phyloP scores from a whole-genome alignment of 2,797 vertebrate species.

The Rhynchotus rufescens region DNA sequence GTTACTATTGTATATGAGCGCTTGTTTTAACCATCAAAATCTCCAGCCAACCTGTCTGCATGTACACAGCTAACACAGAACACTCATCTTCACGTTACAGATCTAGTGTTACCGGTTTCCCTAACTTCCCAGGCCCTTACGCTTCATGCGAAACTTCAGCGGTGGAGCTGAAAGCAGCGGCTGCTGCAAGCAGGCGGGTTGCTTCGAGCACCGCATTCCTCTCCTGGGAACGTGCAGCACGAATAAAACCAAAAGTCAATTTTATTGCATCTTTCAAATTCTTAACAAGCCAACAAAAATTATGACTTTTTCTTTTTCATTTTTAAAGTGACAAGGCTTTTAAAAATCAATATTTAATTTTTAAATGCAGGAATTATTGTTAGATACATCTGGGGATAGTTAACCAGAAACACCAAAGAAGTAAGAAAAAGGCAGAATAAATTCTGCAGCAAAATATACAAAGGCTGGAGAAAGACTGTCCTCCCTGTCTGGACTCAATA shows the following conservation, averaged over 20 bases:
- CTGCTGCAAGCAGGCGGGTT: not conserved
- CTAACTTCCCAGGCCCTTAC: conserved; percentile 9
- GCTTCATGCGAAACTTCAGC: not conserved
- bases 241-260: conserved; percentile 36
- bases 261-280: conserved; percentile 60
- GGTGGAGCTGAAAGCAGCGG: not conserved
- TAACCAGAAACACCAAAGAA: not conserved
- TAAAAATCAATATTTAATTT: not conserved
- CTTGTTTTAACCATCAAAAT: not conserved
- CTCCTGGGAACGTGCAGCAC: not conserved
- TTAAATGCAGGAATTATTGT: not conserved
- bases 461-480: not conserved
- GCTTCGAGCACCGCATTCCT: conserved; percentile 21
- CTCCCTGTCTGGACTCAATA: not conserved
- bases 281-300: conserved; percentile 54
- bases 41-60: not conserved
- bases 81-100: fast-evolving
- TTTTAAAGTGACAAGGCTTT: not conserved
- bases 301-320: not conserved
- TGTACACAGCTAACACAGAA: not conserved
- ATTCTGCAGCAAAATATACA: not conserved
- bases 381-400: not conserved
- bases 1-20: fast-evolving
- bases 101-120: not conserved
- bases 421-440: not conserved